Evolutionary conservation across 2,113 vertebrate species (phyloP).

Genomic region (Entosphenus tridentatus): DNA sequence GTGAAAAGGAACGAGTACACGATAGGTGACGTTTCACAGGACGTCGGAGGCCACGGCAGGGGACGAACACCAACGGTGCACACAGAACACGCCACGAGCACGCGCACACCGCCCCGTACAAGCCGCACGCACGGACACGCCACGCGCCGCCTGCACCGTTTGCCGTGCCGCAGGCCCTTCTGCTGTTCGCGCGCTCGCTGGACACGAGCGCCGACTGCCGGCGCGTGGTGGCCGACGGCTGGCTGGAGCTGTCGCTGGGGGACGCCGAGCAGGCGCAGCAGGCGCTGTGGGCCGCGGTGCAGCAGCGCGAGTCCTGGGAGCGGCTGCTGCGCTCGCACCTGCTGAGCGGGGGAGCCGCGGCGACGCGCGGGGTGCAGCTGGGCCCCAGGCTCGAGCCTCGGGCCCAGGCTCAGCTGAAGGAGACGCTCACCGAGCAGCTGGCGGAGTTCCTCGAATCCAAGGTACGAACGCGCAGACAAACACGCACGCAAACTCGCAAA

Average conservation of each 20-base stretch:
- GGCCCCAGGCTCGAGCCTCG: fast-evolving
- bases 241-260: slow-evolving; percentile 41
- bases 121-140: too few relatives aligned
- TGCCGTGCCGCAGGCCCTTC: slow-evolving; percentile 26
- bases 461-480: too few relatives aligned
- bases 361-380: neutral
- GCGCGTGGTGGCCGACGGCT: slow-evolving; percentile 46
- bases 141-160: neutral
- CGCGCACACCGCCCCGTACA: too few relatives aligned
- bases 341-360: slow-evolving; percentile 3
- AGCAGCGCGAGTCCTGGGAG: slow-evolving; percentile 38
- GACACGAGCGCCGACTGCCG: slow-evolving; percentile 53
- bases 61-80: too few relatives aligned
- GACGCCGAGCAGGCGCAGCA: slow-evolving; percentile 21
- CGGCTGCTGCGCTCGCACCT: slow-evolving; percentile 32
- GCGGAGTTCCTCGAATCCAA: slow-evolving; percentile 22
- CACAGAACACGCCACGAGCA: too few relatives aligned
- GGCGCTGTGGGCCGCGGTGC: slow-evolving; percentile 28
- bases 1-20: too few relatives aligned
- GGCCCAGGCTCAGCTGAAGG: neutral
- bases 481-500: too few relatives aligned
- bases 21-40: too few relatives aligned
- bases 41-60: too few relatives aligned
- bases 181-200: slow-evolving; percentile 42
- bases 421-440: slow-evolving; percentile 25